phyloP scores from a whole-genome alignment of 2,113 vertebrate genomes.

The Alexandromys fortis region DNA sequence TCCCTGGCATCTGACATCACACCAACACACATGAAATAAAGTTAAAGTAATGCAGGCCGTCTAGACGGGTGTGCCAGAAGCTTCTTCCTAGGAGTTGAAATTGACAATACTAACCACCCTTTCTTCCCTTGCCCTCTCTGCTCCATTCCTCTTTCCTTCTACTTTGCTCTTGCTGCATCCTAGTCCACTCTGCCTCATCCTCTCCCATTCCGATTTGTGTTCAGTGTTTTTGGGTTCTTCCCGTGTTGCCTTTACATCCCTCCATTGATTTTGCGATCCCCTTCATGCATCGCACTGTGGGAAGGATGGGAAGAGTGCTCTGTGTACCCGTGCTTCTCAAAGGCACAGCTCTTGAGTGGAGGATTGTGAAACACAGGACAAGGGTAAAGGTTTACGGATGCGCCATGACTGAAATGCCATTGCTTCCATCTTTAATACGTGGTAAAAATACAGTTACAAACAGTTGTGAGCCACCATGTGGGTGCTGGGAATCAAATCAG shows the following conservation, averaged over 20 bases:
- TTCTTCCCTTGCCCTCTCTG: fast-evolving
- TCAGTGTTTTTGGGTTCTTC: neutral
- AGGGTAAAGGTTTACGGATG: too few species aligned
- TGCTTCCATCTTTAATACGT: neutral
- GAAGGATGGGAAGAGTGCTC: neutral
- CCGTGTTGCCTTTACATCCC: neutral
- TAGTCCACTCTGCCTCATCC: neutral
- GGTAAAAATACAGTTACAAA: neutral
- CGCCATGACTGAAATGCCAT: neutral
- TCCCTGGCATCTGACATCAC: too few species aligned
- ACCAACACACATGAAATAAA: too few species aligned
- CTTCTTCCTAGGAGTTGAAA: neutral
- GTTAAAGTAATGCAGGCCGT: neutral
- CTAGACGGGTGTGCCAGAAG: too few species aligned
- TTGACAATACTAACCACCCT: too few species aligned
- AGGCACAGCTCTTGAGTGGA: neutral
- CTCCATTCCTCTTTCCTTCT: too few species aligned
- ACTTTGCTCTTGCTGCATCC: neutral
- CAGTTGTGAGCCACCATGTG: neutral
- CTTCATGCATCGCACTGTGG: neutral
- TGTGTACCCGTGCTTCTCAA: neutral
- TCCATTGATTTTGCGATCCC: neutral
- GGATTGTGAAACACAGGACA: neutral
- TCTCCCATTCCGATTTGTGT: neutral
- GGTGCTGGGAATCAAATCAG: neutral